A percentile compares a stretch with the other conserved stretches of the same genome.
Conservation (phyloP, 2,797 vertebrate genomes). For the Lepus townsendii region DNA sequence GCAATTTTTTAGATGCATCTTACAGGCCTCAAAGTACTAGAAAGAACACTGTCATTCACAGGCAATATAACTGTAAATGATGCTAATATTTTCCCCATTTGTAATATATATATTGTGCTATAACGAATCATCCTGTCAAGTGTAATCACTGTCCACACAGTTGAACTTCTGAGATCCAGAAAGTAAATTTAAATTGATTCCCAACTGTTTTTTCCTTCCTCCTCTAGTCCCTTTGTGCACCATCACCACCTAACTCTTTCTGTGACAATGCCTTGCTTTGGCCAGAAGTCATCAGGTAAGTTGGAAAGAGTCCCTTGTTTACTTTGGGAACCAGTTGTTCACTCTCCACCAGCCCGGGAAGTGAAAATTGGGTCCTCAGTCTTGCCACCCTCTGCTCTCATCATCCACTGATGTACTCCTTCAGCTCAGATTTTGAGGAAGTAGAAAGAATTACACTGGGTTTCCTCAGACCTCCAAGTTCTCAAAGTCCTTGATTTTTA, state of each 20-base stretch:
- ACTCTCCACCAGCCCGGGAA: constrained; percentile 82
- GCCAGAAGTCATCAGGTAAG: constrained; percentile 82
- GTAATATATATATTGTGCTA: constrained; percentile 90
- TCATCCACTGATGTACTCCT: background rate
- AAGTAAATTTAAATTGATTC: constrained; percentile 91
- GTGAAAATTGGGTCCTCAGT: constrained; percentile 68
- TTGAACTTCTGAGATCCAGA: constrained; percentile 91
- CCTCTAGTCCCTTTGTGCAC: constrained; percentile 21
- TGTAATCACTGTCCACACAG: constrained; percentile 91
- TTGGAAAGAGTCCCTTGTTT: constrained; percentile 74
- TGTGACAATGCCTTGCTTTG: constrained; percentile 76
- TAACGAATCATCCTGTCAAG: constrained; percentile 89
- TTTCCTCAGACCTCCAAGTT: constrained; percentile 73
- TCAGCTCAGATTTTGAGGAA: constrained; percentile 85
- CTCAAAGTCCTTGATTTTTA: constrained; percentile 40
- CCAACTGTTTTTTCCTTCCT: constrained; percentile 89
- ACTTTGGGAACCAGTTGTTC: constrained; percentile 56
- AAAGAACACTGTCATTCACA: constrained; percentile 90
- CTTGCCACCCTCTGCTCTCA: constrained; percentile 44
- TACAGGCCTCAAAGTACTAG: constrained; percentile 92
- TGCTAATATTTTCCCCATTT: constrained; percentile 91
- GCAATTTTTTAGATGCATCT: constrained; percentile 92
- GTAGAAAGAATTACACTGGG: background rate
- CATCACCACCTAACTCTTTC: background rate
- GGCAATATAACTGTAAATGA: constrained; percentile 91